Conservation (phyloP, 1,140 invertebrate genomes). For the Galleria mellonella region DNA sequence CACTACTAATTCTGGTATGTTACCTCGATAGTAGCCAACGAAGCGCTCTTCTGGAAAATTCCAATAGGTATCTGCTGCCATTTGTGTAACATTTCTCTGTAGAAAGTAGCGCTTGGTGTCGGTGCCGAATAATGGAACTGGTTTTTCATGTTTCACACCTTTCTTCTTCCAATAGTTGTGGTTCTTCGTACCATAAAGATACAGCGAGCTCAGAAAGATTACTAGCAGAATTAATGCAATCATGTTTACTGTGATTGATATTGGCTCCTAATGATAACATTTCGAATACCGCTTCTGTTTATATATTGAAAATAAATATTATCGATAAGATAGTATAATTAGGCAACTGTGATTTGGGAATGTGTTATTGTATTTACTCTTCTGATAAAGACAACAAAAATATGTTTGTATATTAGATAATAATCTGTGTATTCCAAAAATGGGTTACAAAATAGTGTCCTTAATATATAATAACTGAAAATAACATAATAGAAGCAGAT, state of each 20-base stretch:
- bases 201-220: constrained; percentile 12
- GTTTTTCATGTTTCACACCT: constrained; percentile 51
- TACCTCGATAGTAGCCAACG: constrained; percentile 29
- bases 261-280: too few relatives aligned
- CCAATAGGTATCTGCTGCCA: constrained; percentile 29
- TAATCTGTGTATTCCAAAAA: too few relatives aligned
- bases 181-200: constrained; percentile 21
- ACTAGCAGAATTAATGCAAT: constrained; percentile 10
- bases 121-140: constrained; percentile 53
- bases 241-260: constrained; percentile 2
- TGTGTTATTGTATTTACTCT: too few relatives aligned
- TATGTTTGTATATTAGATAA: too few relatives aligned
- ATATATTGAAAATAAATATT: too few relatives aligned
- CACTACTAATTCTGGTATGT: constrained; percentile 66
- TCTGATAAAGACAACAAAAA: too few relatives aligned
- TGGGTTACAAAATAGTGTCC: too few relatives aligned
- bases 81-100: constrained; percentile 21
- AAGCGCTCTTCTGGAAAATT: constrained; percentile 29
- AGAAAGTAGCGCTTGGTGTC: constrained; percentile 21
- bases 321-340: too few relatives aligned
- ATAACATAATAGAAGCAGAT: too few relatives aligned
- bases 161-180: constrained; percentile 58
- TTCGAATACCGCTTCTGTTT: too few relatives aligned
- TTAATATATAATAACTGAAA: too few relatives aligned
- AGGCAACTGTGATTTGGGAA: too few relatives aligned